Percentiles rank a stretch among this genome's conserved stretches.
These are phyloP conservation scores for Haliaeetus leucogaster DNA, from an alignment of 2,113 vertebrate genomes.

Conservation along the genomic window DNA sequence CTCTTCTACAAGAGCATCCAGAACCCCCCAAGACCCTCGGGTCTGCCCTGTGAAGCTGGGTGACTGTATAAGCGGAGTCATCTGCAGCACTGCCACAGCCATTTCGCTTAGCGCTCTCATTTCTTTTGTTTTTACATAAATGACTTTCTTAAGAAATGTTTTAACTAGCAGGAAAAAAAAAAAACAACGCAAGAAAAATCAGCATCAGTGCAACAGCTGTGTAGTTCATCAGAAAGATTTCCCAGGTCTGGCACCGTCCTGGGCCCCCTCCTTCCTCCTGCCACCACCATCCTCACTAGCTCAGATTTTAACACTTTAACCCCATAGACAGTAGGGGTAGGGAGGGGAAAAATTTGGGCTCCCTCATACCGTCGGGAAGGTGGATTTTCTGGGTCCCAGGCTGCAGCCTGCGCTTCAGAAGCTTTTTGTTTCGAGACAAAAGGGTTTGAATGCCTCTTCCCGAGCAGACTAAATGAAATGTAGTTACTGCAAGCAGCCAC, in stretches of 20 bases:
- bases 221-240: neutral
- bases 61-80: neutral
- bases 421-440: neutral
- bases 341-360: neutral
- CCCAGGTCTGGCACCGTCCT: neutral
- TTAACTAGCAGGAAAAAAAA: neutral
- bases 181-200: neutral
- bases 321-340: neutral
- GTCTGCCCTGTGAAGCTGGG: neutral
- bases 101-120: neutral
- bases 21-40: neutral
- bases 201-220: neutral
- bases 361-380: fast-evolving
- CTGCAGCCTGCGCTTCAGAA: neutral
- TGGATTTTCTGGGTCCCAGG: neutral
- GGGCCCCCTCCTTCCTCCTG: neutral
- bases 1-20: neutral
- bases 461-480: neutral
- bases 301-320: neutral
- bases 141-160: neutral
- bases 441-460: neutral
- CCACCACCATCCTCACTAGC: fast-evolving
- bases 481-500: slow-evolving; percentile 33
- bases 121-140: neutral
- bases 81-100: neutral